Evolutionary conservation across 2,888 invertebrate species (phyloP), one percentile per base, ranked within the genome.

Genomic region (Habroteleia sp.): DNA sequence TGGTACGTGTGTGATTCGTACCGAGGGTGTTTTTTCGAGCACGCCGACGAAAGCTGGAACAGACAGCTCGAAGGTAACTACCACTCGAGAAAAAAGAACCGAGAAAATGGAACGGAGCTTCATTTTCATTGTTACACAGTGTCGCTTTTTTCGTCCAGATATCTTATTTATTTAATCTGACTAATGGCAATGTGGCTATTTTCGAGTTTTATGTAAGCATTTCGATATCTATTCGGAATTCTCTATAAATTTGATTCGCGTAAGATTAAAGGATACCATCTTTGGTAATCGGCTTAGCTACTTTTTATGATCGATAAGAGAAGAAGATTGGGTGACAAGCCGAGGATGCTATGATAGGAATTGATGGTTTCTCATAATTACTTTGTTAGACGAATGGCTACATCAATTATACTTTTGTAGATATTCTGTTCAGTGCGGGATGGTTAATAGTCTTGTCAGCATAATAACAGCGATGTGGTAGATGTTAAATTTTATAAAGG

Each of bases 1-100:
- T n/a, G n/a, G n/a, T n/a, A n/a, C n/a, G n/a, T n/a, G n/a, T n/a
- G n/a, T n/a, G n/a, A 80, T 80, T 81, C 79, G 77, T 75, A 71
- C 60, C 14, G 71, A 76, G 75, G 77, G 76, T 69, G 73, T 71
- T 72, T 74, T 75, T 58, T 74, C 74, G 62, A 42, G 74, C 35
- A 66, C 56, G 39, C 33, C 48, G 54, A 60, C 65, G 56, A 58
- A 74, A 75, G 48, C 69, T 74, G 74, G n/a, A 16, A 54, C 62
- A 75, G 77, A 58, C 77, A 77, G 68, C 66, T 75, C 68, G 33
- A 16, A 72, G 66, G 62, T 79, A 76, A 77, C 69, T 68, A 39
- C 41, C 52, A 74, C 23, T 8, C 23, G 65, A 74, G 60, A 20
- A 46, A 50, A 63, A 48, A 68, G 14, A 20, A n/a, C 37, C 41